Base-by-base conservation (phyloP, 2,113 vertebrate species). In the Echinops telfairi region DNA sequence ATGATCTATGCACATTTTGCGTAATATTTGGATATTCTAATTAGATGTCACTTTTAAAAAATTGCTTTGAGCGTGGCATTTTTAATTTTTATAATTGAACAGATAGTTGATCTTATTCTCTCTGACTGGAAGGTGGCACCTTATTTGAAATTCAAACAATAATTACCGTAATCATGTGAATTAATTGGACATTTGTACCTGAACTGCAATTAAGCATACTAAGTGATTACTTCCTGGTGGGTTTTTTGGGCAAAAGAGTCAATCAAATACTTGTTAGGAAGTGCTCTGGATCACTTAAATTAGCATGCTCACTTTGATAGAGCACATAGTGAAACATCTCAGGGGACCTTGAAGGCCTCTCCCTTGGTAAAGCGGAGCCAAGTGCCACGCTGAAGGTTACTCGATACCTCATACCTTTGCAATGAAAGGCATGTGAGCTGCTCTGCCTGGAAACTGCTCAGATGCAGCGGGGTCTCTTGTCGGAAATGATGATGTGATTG, bases 21-120 rank as follows among this genome's bases (percentile, higher is more conserved):
- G 14, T 79, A 62, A 53, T 78, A 60, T 8, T 68, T 19, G 31
- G 47, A 15, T 66, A 75, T 86, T 82, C 58, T 79, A 83, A 87
- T 40, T 66, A 25, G 20, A 27, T 43, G 12, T 53, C n/a, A 19
- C 47, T 66, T 82, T 29, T 73, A 3, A 36, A 83, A 83, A 10
- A 82, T 92, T 92, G 20, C 22, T 47, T 85, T 92, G 22, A 73
- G n/a, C 66, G 20, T 73, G 15, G 6, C 40, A 79, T 71, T 89
- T 80, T 88, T 38, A 83, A 57, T 31, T 71, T 68, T 70, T 92
- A 88, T 9, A 78, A 85, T 33, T 92, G 20, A 89, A 83, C 47
- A 64, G 22, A 27, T 57, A 71, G 25, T 88, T 92, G 27, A 84
- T 64, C 6, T 60, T 57, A 75, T 47, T 85, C 58, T 83, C 90